phyloP scores from a whole-genome alignment of 2,113 vertebrate genomes.

The Mastomys natalensis region DNA sequence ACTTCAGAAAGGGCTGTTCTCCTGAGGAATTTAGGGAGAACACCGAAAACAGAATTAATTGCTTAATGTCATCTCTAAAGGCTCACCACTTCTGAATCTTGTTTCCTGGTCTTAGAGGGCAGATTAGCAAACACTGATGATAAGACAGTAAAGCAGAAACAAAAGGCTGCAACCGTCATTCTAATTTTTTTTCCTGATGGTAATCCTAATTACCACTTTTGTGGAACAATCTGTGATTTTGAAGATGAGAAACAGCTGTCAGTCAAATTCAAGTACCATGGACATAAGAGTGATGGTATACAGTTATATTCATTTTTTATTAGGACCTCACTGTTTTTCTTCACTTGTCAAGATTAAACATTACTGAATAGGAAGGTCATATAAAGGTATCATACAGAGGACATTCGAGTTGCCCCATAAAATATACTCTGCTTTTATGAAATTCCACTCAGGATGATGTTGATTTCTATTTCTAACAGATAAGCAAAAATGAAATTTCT shows the following conservation, averaged over 20 bases:
- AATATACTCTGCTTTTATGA: constrained; percentile 44
- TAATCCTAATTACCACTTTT: constrained; percentile 25
- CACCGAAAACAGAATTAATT: constrained; percentile 56
- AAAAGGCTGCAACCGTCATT: background rate
- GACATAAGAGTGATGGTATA: constrained; percentile 20
- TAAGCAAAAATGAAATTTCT: constrained; percentile 83
- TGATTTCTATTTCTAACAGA: constrained; percentile 70
- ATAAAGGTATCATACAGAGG: constrained; percentile 41
- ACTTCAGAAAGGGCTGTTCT: constrained; percentile 35
- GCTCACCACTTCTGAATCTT: background rate
- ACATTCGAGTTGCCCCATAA: constrained; percentile 33
- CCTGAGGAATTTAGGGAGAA: constrained; percentile 54
- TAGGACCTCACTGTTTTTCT: constrained; percentile 53
- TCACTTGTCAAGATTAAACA: constrained; percentile 49
- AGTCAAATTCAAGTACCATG: constrained; percentile 54
- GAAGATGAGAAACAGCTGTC: constrained; percentile 44
- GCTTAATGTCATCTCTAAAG: constrained; percentile 59
- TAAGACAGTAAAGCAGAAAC: constrained; percentile 49
- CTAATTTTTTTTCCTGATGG: constrained; percentile 42
- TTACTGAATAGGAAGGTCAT: constrained; percentile 60
- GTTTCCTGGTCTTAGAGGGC: background rate
- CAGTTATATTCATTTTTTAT: constrained; percentile 16
- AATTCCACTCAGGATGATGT: constrained; percentile 45
- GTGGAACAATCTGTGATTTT: constrained; percentile 26
- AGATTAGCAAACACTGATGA: constrained; percentile 49